Evolutionary conservation across 2,888 invertebrate genomes (phyloP), one percentile per base, ranked within the genome.

Genomic region (Lycocerus yunnanus): DNA sequence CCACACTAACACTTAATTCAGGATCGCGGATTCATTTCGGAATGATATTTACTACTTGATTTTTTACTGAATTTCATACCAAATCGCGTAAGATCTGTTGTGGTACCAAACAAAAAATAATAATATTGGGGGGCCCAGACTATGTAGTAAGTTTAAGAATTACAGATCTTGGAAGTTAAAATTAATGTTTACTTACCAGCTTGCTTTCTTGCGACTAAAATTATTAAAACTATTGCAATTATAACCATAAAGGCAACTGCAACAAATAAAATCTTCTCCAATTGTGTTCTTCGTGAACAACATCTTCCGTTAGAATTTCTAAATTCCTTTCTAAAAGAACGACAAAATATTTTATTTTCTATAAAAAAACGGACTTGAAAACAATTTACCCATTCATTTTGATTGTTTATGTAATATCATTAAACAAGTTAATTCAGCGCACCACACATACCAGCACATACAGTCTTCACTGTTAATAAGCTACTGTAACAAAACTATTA

Each of bases 151-250:
- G 18, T 3, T 8, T 21, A 6, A 21, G 21, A 8, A 8, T 21
- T 21, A 8, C 9, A 21, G 9, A 1, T 21, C 21, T 21, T 8
- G 2, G 9, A 21, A n/a, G n/a, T 43, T 43, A n/a, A 8, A n/a
- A 43, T n/a, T n/a, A 43, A 6, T n/a, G 13, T 43, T 43, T 16
- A 63, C 69, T 63, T 43, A 69, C 69, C 16, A 24, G 27, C 63
- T 27, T 63, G 61, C 11, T 69, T 69, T 27, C 63, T 24, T 13
- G 69, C 43, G 14, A 69, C 61, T 16, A 69, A 63, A 43, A 63
- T 14, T 14, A 69, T 9, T 13, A 69, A 15, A 11, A 69, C 14
- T 27, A 63, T 63, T 13, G 27, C 43, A 10, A 69, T 15, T 43
- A 63, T 15, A n/a, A 63, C 15, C 15, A 14, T 16, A 27, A 69